These are phyloP conservation scores for Thunnus thynnus DNA, from an alignment of 2,113 vertebrate species.

Conservation along the genomic window DNA sequence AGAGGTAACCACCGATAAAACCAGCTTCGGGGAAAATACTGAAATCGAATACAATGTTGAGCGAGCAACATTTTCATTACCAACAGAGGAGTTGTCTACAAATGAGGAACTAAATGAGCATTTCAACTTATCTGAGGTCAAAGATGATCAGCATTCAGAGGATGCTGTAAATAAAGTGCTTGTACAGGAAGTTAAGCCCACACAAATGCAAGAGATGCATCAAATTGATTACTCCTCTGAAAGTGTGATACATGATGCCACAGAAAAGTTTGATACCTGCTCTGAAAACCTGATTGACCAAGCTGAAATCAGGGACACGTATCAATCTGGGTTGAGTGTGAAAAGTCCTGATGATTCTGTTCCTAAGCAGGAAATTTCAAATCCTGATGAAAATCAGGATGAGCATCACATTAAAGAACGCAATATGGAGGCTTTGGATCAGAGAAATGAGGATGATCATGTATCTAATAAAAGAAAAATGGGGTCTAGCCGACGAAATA, in stretches of 20 bases:
- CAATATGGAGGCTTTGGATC: background rate
- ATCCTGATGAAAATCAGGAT: background rate
- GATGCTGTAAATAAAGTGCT: background rate
- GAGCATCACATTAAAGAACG: background rate
- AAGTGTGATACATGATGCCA: background rate
- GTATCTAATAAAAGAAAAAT: slow-evolving; percentile 49
- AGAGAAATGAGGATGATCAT: slow-evolving; percentile 8
- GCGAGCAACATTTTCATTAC: background rate
- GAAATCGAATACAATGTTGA: slow-evolving; percentile 5
- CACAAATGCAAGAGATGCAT: background rate
- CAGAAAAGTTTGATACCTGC: background rate
- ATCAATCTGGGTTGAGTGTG: background rate
- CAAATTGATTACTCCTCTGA: background rate
- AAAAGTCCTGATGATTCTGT: background rate
- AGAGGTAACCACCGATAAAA: too few species aligned
- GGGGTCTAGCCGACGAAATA: slow-evolving; percentile 54
- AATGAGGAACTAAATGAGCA: slow-evolving; percentile 11
- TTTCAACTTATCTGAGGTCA: background rate
- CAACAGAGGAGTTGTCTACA: background rate
- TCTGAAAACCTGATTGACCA: background rate
- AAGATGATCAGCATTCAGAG: background rate
- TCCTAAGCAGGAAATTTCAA: slow-evolving; percentile 1
- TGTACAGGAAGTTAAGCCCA: background rate
- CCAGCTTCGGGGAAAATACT: too few species aligned
- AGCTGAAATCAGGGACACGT: background rate